phyloP scores from a whole-genome alignment of 2,888 invertebrate genomes.

The Subacronicta megacephala region DNA sequence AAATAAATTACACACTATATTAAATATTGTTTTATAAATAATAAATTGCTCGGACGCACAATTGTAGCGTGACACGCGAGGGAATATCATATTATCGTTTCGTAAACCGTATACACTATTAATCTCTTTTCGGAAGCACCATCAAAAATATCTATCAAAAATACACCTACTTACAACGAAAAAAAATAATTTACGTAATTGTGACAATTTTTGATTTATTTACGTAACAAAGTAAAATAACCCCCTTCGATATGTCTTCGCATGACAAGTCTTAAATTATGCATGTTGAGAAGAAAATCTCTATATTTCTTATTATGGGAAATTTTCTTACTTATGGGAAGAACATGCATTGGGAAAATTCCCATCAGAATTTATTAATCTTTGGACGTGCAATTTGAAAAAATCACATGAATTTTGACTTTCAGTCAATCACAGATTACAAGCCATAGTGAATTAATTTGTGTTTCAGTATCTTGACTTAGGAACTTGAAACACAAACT shows the following conservation, averaged over 20 bases:
- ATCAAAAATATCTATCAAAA: constrained; percentile 57
- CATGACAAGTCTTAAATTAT: constrained; percentile 59
- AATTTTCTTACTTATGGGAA: constrained; percentile 9
- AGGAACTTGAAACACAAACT: constrained; percentile 41
- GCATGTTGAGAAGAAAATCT: constrained; percentile 39
- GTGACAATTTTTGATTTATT: constrained; percentile 48
- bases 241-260: constrained; percentile 51
- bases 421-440: constrained; percentile 49
- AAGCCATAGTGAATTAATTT: constrained; percentile 16
- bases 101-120: constrained; percentile 47
- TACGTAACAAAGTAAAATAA: constrained; percentile 48
- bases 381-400: constrained; percentile 45
- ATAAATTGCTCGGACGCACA: constrained; percentile 19
- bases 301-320: constrained; percentile 22
- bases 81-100: constrained; percentile 28
- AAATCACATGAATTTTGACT: constrained; percentile 38
- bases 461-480: constrained; percentile 13
- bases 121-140: constrained; percentile 67
- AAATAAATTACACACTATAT: constrained; percentile 38
- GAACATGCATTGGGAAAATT: constrained; percentile 32
- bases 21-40: constrained; percentile 36
- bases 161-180: constrained; percentile 44
- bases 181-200: constrained; percentile 48
- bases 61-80: constrained; percentile 10
- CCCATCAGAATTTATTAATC: constrained; percentile 45